Percentiles rank a stretch among this genome's conserved stretches.
Evolutionary conservation across 2,888 invertebrate species (phyloP).

Genomic region (Eupelmus urozonus): DNA sequence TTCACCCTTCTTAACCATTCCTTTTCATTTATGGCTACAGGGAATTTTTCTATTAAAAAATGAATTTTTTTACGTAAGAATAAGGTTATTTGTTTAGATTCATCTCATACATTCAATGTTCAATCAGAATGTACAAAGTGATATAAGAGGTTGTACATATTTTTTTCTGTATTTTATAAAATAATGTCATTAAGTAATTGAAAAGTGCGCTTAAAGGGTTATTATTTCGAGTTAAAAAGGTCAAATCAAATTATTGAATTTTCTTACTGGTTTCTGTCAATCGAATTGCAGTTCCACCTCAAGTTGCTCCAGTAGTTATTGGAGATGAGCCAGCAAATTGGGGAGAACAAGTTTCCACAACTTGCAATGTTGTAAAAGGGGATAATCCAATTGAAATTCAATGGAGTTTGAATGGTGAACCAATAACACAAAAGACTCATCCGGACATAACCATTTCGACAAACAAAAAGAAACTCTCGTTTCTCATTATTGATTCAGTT

Average conservation of each 20-base stretch:
- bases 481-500: constrained; percentile 80
- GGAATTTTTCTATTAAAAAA: too few species aligned
- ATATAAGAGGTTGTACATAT: too few species aligned
- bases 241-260: too few species aligned
- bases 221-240: too few species aligned
- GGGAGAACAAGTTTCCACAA: constrained; percentile 84
- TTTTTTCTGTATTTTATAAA: too few species aligned
- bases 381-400: constrained; percentile 86
- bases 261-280: not conserved
- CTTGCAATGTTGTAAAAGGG: constrained; percentile 85
- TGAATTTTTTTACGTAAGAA: too few species aligned
- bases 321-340: constrained; percentile 85
- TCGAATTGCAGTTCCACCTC: constrained; percentile 82
- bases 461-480: constrained; percentile 78
- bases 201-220: too few species aligned
- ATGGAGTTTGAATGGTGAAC: constrained; percentile 86
- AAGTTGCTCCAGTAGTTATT: constrained; percentile 85
- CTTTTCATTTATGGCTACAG: not conserved
- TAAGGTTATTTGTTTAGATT: too few species aligned
- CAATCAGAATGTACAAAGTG: too few species aligned
- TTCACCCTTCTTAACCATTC: not conserved
- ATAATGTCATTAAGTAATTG: too few species aligned
- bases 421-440: constrained; percentile 70
- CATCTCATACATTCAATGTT: too few species aligned
- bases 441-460: constrained; percentile 78